Evolutionary conservation across 2,888 invertebrate species (phyloP), one percentile per base, ranked within the genome.

Genomic region (Plusia festucae): DNA sequence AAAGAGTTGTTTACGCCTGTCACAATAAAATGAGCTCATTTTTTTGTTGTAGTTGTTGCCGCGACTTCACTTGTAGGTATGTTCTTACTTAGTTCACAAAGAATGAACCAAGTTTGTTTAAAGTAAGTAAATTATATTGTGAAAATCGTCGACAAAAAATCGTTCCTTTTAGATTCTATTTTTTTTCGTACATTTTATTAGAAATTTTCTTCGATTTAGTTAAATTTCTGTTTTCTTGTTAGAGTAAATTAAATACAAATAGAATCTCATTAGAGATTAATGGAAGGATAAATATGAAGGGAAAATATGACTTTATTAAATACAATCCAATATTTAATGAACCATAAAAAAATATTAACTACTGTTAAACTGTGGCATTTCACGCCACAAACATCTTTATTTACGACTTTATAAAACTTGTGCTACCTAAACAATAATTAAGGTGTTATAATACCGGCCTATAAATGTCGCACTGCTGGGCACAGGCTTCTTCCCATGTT

Each of bases 1-100:
- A 71, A 80, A 77, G 58, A 65, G 78, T 72, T 76, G 68, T 80
- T 68, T 70, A 70, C 61, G 54, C 64, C 22, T 65, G 51, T 58
- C 22, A 51, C 27, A n/a, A 13, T 53, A n/a, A 34, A 46, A 51
- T 24, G 53, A 56, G 51, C 18, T 34, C 13, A 40, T 55, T 60
- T 20, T n/a, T 22, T 58, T 58, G 40, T 60, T 13, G 20, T 20
- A 6, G 9, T 52, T 58, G 49, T 54, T 46, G 5, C 1, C 20
- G 40, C 30, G 18, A 15, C 51, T 51, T 64, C 60, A 40, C n/a
- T 24, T 16, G n/a, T 11, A 22, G 13, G 16, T 13, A 40, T 6
- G 40, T 4, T n/a, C 18, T 18, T 44, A 44, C 16, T 16, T 8
- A 46, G 9, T 11, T 46, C 16, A 9, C n/a, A 46, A 7, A 18